Conservation (phyloP, 1,140 invertebrate genomes). For the Drosophila cardini region DNA sequence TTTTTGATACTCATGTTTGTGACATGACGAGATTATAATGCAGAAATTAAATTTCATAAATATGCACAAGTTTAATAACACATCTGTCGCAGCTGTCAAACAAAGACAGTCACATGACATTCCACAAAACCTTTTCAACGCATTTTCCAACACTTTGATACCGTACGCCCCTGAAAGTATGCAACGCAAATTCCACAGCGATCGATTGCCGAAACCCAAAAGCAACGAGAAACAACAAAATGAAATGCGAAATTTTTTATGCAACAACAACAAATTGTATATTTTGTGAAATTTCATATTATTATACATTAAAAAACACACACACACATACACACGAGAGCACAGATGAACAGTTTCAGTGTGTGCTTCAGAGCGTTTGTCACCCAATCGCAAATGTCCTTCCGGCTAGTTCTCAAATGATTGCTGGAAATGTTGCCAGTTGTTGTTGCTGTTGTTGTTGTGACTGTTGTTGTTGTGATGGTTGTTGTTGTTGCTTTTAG, state of each 20-base stretch:
- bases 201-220: background rate
- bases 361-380: background rate
- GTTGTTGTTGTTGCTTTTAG: constrained; percentile 39
- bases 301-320: constrained; percentile 24
- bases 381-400: constrained; percentile 51
- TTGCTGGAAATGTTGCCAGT: constrained; percentile 12
- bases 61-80: constrained; percentile 77
- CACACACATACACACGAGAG: background rate
- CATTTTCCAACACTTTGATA: background rate
- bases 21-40: constrained; percentile 48
- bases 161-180: background rate
- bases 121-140: constrained; percentile 15
- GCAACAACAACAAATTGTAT: background rate
- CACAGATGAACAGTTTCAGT: constrained; percentile 13
- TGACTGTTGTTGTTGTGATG: constrained; percentile 17
- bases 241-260: background rate
- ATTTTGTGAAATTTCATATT: constrained; percentile 36
- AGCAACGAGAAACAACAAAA: background rate
- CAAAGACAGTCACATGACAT: constrained; percentile 8
- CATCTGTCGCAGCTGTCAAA: constrained; percentile 53
- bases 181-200: constrained; percentile 10
- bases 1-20: constrained; percentile 12
- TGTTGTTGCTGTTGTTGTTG: background rate
- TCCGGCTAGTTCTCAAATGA: constrained; percentile 54
- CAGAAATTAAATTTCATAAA: constrained; percentile 77